These are phyloP conservation scores for Andrena chrysosceles DNA, from an alignment of 2,888 invertebrate genomes.

Conservation along the genomic window DNA sequence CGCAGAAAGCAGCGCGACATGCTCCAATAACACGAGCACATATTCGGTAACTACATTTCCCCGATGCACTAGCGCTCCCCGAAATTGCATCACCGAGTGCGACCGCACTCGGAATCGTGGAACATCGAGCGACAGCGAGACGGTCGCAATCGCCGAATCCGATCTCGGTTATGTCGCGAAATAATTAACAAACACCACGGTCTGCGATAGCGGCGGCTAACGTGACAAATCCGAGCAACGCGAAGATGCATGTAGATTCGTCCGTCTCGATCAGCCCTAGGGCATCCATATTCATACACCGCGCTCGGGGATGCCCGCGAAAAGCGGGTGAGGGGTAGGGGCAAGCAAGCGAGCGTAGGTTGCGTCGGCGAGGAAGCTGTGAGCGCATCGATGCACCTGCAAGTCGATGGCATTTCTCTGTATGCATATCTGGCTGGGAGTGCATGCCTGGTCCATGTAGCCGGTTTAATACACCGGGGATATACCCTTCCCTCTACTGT, in stretches of 20 bases:
- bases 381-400: constrained; percentile 12
- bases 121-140: neutral
- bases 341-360: neutral
- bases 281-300: constrained; percentile 48
- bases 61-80: neutral
- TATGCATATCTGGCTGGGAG: constrained; percentile 28
- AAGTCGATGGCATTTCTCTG: constrained; percentile 34
- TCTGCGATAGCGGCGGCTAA: neutral
- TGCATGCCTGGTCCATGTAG: constrained; percentile 7
- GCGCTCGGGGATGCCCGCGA: constrained; percentile 3
- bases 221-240: constrained; percentile 1
- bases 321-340: neutral
- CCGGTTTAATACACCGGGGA: constrained; percentile 35
- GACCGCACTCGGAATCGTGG: neutral
- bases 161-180: constrained; percentile 16
- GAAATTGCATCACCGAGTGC: constrained; percentile 8
- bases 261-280: constrained; percentile 10
- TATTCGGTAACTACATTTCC: neutral
- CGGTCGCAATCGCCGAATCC: constrained; percentile 6
- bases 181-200: constrained; percentile 31
- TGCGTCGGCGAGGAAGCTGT: neutral
- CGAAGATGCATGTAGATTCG: constrained; percentile 7
- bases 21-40: neutral
- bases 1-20: neutral
- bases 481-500: neutral